These are phyloP conservation scores for Myzus persicae DNA, from an alignment of 1,140 invertebrate species.

Conservation along the genomic window DNA sequence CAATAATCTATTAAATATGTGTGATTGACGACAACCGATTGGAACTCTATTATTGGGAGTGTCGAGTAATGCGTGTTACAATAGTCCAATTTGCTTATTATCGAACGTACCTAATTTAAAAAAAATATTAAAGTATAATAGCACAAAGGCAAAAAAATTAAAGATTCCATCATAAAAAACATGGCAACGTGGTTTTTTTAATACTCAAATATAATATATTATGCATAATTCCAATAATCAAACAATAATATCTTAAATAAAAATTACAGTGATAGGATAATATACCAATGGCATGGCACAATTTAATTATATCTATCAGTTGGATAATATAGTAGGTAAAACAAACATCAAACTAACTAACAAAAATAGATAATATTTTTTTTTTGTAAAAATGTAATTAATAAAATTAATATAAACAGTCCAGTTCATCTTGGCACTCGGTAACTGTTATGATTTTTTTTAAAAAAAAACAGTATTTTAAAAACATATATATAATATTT, in stretches of 20 bases:
- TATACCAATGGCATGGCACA: neutral
- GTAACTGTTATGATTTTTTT: neutral
- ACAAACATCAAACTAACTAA: neutral
- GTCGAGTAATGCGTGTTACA: neutral
- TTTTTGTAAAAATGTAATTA: neutral
- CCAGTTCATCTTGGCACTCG: neutral
- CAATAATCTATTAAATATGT: neutral
- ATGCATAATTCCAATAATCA: neutral
- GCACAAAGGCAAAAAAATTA: neutral
- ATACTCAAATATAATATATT: neutral
- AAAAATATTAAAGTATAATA: neutral
- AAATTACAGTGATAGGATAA: neutral
- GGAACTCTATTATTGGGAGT: neutral
- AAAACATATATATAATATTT: neutral
- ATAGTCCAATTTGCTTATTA: neutral
- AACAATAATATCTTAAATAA: neutral
- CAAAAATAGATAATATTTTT: neutral
- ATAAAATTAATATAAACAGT: neutral
- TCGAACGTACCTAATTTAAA: neutral
- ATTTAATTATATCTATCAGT: neutral
- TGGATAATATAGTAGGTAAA: neutral
- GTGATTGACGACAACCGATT: neutral
- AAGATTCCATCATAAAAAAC: neutral
- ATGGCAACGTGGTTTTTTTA: neutral
- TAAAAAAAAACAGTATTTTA: neutral